Conservation (phyloP, 2,797 vertebrate genomes). For the Coracias cyanogaster region DNA sequence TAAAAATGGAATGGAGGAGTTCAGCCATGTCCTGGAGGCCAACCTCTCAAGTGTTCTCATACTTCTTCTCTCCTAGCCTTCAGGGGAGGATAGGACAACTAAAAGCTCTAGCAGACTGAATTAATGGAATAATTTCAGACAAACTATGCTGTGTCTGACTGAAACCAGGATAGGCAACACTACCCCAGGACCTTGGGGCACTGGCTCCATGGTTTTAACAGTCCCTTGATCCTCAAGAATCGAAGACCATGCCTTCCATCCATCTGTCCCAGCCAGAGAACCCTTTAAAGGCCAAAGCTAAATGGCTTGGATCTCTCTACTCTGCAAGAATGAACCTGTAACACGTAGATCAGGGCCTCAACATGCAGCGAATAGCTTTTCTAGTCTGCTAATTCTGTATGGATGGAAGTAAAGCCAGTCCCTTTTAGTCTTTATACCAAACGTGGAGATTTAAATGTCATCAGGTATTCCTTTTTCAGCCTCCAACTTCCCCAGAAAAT, state of each 20-base stretch:
- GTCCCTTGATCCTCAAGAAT: not conserved
- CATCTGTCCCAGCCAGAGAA: not conserved
- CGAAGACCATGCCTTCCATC: not conserved
- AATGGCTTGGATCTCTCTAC: not conserved
- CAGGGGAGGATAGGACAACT: not conserved
- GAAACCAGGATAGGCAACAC: not conserved
- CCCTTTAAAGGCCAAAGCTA: not conserved
- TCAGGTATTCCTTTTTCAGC: not conserved
- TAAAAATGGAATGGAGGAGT: not conserved
- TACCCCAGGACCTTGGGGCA: not conserved
- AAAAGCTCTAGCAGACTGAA: not conserved
- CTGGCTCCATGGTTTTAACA: not conserved
- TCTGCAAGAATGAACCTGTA: not conserved
- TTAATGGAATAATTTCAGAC: not conserved
- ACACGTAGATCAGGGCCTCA: not conserved
- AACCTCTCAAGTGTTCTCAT: not conserved
- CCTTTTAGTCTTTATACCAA: not conserved
- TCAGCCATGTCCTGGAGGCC: not conserved
- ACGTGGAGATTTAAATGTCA: not conserved
- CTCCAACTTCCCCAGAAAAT: conserved; percentile 21
- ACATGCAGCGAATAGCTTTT: not conserved
- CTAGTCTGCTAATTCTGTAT: not conserved
- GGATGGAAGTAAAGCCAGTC: not conserved
- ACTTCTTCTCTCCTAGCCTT: not conserved
- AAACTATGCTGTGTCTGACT: not conserved